Base-by-base conservation (phyloP, 2,888 invertebrate species). In the Coelogynopora nodosa region DNA sequence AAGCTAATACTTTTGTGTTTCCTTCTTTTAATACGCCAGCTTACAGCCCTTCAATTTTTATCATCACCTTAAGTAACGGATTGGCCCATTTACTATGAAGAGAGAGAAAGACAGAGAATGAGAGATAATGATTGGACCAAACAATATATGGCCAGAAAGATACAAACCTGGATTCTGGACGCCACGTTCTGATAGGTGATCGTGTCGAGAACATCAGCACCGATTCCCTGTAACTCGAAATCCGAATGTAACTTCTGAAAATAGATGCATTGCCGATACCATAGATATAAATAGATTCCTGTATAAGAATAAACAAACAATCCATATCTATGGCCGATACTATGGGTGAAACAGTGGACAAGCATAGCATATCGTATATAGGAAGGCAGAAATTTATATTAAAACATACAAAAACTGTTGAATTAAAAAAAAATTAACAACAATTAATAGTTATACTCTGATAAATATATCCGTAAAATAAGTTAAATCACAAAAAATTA, bases 191-290 rank as follows among this genome's bases (percentile, higher is more conserved):
- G 96, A 93, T 98, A 98, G 89, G 94, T 94, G 93, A 97, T 97
- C 88, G 96, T 96, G 93, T 97, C 97, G 87, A 99, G 93, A 92
- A 96, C 96, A 92, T 98, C 97, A 91, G 98, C 98, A 92, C 97
- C 96, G 81, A 99, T 97, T 89, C 98, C 98, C 93, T 99, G 98
- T 88, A 99, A 94, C 93, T 98, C 98, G 93, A 98, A 99, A 93
- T 99, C 98, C 83, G 97, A 96, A 93, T 97, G 98, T 92, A 98
- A 95, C 95, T 99, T 99, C 96, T 98, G 93, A 28, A 91, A 90
- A 84, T 84, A 84, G 28, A 67, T 92, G 93, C 88, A n/a, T n/a
- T n/a, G n/a, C n/a, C n/a, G n/a, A 23, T 80, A 13, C 67, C 85
- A 99, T 94, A 92, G 98, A 98, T 90, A 97, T 97, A 91, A 98